Evolutionary conservation across 2,888 invertebrate species (phyloP).

Genomic region (Mesorhabditis spiculigera): DNA sequence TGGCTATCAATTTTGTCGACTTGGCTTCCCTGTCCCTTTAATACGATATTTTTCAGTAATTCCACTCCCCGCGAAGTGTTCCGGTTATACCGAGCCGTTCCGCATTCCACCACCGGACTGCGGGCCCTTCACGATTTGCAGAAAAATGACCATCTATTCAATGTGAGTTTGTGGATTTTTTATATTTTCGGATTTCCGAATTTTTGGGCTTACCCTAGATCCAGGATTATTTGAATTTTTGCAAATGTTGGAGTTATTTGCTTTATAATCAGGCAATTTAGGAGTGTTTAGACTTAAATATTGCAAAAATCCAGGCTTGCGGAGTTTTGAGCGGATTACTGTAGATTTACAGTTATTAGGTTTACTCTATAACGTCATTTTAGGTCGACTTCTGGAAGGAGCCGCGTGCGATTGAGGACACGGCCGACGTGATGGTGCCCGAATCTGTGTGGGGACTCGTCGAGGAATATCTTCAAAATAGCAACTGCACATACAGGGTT

Average conservation of each 20-base stretch:
- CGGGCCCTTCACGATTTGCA: not conserved
- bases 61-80: not conserved
- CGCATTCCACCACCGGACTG: not conserved
- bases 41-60: not conserved
- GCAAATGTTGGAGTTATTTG: not conserved
- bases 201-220: no score
- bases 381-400: conserved; percentile 21
- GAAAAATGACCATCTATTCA: not conserved
- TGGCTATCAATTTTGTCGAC: no score
- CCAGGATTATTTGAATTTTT: no score
- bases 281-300: not conserved
- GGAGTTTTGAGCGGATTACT: not conserved
- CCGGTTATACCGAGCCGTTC: not conserved
- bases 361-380: not conserved
- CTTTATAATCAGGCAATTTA: not conserved
- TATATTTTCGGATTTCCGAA: no score
- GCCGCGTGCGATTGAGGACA: conserved; percentile 79
- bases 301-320: not conserved
- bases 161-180: not conserved
- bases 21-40: no score
- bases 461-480: conserved; percentile 18
- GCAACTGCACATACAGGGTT: conserved; percentile 32
- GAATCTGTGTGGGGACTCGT: conserved; percentile 11
- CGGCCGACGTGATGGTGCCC: conserved; percentile 75
- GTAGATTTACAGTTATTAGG: not conserved